Conservation (phyloP, 2,888 invertebrate species). For the Oegoconia quadripuncta region DNA sequence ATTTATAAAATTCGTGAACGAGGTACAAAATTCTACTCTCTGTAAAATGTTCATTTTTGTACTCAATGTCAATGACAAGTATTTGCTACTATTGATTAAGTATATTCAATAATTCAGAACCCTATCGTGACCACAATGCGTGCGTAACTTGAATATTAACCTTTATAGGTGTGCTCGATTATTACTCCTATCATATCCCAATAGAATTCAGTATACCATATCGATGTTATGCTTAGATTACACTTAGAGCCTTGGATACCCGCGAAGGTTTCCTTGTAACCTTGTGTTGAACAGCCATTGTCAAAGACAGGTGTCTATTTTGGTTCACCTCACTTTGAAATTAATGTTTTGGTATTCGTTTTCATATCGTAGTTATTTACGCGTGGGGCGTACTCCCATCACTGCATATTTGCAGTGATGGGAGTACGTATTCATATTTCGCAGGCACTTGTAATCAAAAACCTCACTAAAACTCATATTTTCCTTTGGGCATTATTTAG, state of each 20-base stretch:
- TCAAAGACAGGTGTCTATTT: conserved; percentile 35
- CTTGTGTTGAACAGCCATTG: conserved; percentile 48
- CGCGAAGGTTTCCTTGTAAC: conserved; percentile 40
- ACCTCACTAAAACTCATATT: too few relatives aligned
- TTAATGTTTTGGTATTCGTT: too few relatives aligned
- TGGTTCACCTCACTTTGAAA: too few relatives aligned
- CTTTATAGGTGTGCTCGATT: neutral
- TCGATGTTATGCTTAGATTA: conserved; percentile 2
- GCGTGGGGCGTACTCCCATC: too few relatives aligned
- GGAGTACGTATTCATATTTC: too few relatives aligned
- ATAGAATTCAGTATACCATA: conserved; percentile 24
- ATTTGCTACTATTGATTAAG: conserved; percentile 23
- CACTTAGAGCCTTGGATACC: conserved; percentile 34
- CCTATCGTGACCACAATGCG: conserved; percentile 8
- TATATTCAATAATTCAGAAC: conserved; percentile 23
- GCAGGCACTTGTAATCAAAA: too few relatives aligned
- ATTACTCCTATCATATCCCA: conserved; percentile 20
- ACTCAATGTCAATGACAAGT: conserved; percentile 19
- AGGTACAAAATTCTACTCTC: neutral
- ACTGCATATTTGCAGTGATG: too few relatives aligned
- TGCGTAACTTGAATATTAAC: neutral
- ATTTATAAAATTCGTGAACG: too few relatives aligned
- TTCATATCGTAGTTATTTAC: too few relatives aligned
- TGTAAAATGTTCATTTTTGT: conserved; percentile 6
- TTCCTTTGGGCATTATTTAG: too few relatives aligned